A percentile compares a stretch with the other conserved stretches of the same genome.
phyloP scores from a whole-genome alignment of 2,888 invertebrate species.

The Hanleya hanleyi region DNA sequence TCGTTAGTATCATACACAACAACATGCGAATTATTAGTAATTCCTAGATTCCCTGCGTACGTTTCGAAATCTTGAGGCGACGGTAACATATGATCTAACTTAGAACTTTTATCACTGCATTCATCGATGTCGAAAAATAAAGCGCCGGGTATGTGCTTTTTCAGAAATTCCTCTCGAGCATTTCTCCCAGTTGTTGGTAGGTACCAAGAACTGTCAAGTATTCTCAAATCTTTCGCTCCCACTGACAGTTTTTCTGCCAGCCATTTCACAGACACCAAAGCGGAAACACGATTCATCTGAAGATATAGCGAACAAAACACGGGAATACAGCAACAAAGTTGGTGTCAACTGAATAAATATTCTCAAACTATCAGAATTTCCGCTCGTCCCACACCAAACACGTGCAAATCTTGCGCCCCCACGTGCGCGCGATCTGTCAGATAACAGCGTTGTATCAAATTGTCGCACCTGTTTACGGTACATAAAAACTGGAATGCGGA shows the following conservation, averaged over 20 bases:
- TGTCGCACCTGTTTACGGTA: too few species aligned
- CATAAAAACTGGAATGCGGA: too few species aligned
- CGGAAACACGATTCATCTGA: conserved; percentile 7
- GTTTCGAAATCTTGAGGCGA: conserved; percentile 51
- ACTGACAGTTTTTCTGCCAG: conserved; percentile 33
- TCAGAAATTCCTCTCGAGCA: conserved; percentile 51
- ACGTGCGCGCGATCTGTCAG: too few species aligned
- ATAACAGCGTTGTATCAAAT: too few species aligned
- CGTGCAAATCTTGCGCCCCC: too few species aligned
- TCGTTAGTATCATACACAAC: conserved; percentile 66
- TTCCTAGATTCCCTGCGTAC: conserved; percentile 65
- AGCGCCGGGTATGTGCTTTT: conserved; percentile 66
- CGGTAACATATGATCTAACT: conserved; percentile 64
- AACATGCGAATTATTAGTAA: conserved; percentile 61
- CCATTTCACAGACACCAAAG: conserved; percentile 40
- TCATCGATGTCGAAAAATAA: conserved; percentile 67
- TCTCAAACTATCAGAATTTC: too few species aligned
- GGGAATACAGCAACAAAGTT: background rate
- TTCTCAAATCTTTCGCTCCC: conserved; percentile 44
- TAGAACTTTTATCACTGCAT: conserved; percentile 54
- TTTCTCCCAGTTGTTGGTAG: conserved; percentile 56
- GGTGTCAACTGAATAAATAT: too few species aligned
- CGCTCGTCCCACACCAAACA: too few species aligned
- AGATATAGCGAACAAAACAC: background rate
- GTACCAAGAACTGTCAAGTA: conserved; percentile 67